Evolutionary conservation across 2,797 vertebrate species (phyloP).

Genomic region (Oophaga sylvatica): DNA sequence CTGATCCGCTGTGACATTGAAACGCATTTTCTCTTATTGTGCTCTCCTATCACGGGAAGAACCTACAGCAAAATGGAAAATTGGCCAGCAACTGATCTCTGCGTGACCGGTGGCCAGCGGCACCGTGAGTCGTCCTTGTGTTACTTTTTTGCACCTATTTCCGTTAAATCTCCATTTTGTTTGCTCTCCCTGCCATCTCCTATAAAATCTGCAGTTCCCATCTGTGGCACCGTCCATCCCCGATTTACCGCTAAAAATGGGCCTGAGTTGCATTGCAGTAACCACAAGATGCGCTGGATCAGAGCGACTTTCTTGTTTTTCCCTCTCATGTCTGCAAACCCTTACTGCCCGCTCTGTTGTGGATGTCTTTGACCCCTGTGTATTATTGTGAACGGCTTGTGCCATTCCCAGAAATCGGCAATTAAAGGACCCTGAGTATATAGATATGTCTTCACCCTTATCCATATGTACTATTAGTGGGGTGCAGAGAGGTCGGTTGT

Average conservation of each 20-base stretch:
- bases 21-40: neutral
- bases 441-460: no score
- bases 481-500: no score
- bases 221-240: neutral
- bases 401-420: neutral
- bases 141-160: neutral
- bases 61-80: neutral
- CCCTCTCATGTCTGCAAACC: neutral
- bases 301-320: neutral
- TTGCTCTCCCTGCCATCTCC: neutral
- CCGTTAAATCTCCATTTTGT: neutral
- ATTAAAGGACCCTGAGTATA: no score
- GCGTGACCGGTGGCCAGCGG: neutral
- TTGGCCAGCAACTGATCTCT: constrained; percentile 1
- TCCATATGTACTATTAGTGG: no score
- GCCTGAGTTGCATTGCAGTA: neutral
- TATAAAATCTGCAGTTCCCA: neutral
- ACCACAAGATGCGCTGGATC: neutral
- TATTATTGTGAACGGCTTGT: neutral
- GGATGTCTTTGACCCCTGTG: neutral
- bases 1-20: neutral
- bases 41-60: neutral
- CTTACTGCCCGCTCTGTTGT: neutral
- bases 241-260: neutral
- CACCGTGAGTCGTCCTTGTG: neutral